Evolutionary conservation across 2,888 invertebrate species (phyloP), one percentile per base, ranked within the genome.

Genomic region (Eumacrocentrus americanus): DNA sequence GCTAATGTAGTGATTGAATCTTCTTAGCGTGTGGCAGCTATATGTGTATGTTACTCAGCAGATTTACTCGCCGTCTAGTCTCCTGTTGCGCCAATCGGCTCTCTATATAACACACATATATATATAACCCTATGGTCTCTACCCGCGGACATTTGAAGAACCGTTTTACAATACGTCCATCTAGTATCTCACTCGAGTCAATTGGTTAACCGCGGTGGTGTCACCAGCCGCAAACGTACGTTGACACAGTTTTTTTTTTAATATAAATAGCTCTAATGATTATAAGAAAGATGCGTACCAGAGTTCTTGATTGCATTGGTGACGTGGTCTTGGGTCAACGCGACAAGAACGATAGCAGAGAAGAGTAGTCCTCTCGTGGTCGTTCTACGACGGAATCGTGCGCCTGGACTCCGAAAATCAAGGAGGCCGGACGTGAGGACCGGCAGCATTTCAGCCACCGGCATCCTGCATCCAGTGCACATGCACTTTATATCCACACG

Each of bases 361-460:
- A 67, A 54, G 23, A 66, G 60, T 47, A 53, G 53, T 58, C 62
- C 52, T 42, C 22, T 12, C 48, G 54, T 46, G 60, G 20, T 42
- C 52, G 47, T 50, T 47, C 59, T 61, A 16, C 54, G 53, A 51
- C 60, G 55, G 50, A 61, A 60, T 14, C 44, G 61, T 34, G 40
- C 42, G 18, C 56, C 42, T 23, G 57, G 48, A 42, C 48, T 56
- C 25, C 47, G 58, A 62, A 58, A 57, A 56, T 58, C 53, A 29
- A 61, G 53, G 61, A 60, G 56, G 70, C 72, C 75, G 68, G 71
- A 70, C 71, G 70, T 66, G 62, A 70, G 67, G 72, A 72, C 75
- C 73, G 74, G 67, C 70, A 70, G 71, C 70, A 69, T 74, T 69
- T 70, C 70, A 70, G 75, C 74, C 73, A 74, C 73, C 74, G 74